phyloP scores from a whole-genome alignment of 2,113 vertebrate genomes.

The Thymallus thymallus region DNA sequence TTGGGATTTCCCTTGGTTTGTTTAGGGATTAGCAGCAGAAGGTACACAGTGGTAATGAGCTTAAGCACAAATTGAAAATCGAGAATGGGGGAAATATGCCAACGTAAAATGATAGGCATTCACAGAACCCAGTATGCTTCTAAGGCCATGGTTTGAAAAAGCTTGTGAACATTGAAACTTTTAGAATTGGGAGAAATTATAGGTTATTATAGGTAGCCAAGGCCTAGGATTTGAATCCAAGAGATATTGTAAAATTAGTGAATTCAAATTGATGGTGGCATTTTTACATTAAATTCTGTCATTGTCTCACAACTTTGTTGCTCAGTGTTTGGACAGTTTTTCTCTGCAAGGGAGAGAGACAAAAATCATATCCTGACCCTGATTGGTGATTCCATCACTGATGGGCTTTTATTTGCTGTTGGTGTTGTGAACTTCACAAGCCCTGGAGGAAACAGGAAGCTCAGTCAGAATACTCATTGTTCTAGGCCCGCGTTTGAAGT shows the following conservation, averaged over 20 bases:
- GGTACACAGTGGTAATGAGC: conserved; percentile 16
- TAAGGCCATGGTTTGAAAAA: background rate
- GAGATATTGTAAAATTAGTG: too few relatives aligned
- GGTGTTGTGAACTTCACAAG: conserved; percentile 9
- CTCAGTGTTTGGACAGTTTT: conserved; percentile 16
- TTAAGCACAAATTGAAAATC: conserved; percentile 45
- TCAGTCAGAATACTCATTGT: conserved; percentile 32
- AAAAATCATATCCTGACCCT: conserved; percentile 13
- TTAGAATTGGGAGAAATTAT: too few relatives aligned
- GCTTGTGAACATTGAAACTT: too few relatives aligned
- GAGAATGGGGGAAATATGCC: conserved; percentile 41
- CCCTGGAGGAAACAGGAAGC: conserved; percentile 42
- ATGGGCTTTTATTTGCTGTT: background rate
- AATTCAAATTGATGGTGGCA: too few relatives aligned
- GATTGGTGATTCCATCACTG: conserved; percentile 8
- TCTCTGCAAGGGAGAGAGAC: conserved; percentile 19
- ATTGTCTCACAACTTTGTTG: conserved; percentile 5
- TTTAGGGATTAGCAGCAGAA: conserved; percentile 49
- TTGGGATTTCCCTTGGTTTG: conserved; percentile 26
- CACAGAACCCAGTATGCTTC: conserved; percentile 55
- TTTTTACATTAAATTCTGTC: too few relatives aligned
- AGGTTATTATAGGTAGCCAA: conserved; percentile 10
- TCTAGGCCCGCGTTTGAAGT: conserved; percentile 41
- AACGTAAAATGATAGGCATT: conserved; percentile 38
- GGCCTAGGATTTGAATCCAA: too few relatives aligned